Conservation (phyloP, 2,888 invertebrate species). For the Lepidochrysops patricia region DNA sequence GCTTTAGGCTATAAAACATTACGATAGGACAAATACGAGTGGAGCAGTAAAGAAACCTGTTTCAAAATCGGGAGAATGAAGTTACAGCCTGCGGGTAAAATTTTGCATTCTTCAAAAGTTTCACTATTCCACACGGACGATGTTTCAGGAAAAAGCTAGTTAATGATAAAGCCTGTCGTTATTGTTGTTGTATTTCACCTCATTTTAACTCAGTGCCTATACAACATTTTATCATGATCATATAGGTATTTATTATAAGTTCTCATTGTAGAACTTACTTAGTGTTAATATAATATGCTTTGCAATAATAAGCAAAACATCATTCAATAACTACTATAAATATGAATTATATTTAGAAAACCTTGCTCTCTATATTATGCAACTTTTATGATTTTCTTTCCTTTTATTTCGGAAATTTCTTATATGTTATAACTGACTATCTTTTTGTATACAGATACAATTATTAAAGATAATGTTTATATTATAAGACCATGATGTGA, state of each 20-base stretch:
- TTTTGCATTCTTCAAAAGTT: too few species aligned
- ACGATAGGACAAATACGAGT: too few species aligned
- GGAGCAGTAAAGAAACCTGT: too few species aligned
- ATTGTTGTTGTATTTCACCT: not conserved
- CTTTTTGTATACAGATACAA: not conserved
- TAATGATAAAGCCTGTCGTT: not conserved
- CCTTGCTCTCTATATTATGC: conserved; percentile 2
- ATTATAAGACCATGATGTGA: not conserved
- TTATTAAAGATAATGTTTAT: not conserved
- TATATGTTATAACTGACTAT: not conserved
- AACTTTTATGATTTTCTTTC: not conserved
- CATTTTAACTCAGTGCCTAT: not conserved
- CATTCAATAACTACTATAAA: not conserved
- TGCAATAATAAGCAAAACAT: not conserved
- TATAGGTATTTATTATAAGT: not conserved
- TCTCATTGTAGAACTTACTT: not conserved
- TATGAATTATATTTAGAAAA: not conserved
- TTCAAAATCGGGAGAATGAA: too few species aligned
- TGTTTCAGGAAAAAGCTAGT: too few species aligned
- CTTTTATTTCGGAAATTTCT: not conserved
- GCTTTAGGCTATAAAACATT: too few species aligned
- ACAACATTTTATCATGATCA: not conserved
- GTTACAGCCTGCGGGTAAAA: too few species aligned
- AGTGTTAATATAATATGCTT: not conserved
- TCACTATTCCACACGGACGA: too few species aligned